phyloP scores from a whole-genome alignment of 2,888 invertebrate species.

The Xestia c-nigrum region DNA sequence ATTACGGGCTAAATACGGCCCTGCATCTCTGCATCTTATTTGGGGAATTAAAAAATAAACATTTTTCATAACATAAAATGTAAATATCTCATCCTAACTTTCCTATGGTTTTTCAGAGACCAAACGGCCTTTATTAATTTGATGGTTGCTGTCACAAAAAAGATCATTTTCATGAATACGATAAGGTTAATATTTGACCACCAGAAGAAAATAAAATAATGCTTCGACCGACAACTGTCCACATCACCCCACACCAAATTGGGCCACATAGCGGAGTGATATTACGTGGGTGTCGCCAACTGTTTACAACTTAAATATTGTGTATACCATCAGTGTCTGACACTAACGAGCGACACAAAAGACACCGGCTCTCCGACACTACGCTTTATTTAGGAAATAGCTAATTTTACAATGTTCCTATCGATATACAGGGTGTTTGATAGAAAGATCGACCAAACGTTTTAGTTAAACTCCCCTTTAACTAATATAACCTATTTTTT shows the following conservation, averaged over 20 bases:
- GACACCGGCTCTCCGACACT: slow-evolving; percentile 37
- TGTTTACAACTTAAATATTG: slow-evolving; percentile 66
- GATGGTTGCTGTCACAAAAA: neutral
- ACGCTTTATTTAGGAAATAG: slow-evolving; percentile 23
- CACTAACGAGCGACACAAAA: slow-evolving; percentile 65
- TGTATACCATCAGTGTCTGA: slow-evolving; percentile 66
- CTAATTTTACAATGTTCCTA: slow-evolving; percentile 38
- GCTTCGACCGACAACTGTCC: neutral
- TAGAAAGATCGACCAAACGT: neutral
- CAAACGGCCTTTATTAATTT: neutral
- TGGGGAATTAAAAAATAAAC: too few relatives aligned
- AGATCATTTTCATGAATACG: neutral
- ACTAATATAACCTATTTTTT: too few relatives aligned
- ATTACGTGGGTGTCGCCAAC: slow-evolving; percentile 56
- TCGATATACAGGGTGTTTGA: neutral
- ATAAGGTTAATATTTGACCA: neutral
- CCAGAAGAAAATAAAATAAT: neutral
- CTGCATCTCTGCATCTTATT: too few relatives aligned
- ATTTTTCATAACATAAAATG: too few relatives aligned
- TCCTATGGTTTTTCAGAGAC: neutral
- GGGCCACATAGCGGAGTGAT: slow-evolving; percentile 40
- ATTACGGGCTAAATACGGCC: too few relatives aligned
- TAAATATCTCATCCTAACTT: too few relatives aligned
- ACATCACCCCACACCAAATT: slow-evolving; percentile 34
- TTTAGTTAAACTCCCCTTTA: too few relatives aligned